These are phyloP conservation scores for Craseonycteris thonglongyai DNA, from an alignment of 2,113 vertebrate genomes.

Conservation along the genomic window DNA sequence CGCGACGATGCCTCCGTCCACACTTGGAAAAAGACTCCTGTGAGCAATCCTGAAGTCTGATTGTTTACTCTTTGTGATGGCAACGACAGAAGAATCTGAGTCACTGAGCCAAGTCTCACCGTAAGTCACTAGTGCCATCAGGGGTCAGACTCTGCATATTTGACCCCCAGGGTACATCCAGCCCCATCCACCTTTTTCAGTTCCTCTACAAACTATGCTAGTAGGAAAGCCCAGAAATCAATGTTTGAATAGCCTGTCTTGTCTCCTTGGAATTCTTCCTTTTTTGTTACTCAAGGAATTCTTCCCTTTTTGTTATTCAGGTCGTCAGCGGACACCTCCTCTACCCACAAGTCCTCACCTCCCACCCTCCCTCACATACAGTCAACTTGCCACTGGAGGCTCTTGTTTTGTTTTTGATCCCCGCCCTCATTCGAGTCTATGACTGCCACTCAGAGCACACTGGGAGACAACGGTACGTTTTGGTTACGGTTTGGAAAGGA, in stretches of 20 bases:
- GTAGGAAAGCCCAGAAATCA: neutral
- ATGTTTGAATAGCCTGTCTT: neutral
- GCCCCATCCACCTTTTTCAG: rapidly evolving
- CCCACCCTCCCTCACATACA: neutral
- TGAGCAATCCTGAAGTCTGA: neutral
- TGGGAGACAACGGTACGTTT: neutral
- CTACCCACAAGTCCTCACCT: neutral
- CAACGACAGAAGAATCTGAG: neutral
- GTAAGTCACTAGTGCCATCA: neutral
- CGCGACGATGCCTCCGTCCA: rapidly evolving
- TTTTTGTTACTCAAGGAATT: neutral
- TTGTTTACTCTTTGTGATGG: rapidly evolving
- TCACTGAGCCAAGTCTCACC: neutral
- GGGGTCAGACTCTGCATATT: neutral
- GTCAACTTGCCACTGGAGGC: rapidly evolving
- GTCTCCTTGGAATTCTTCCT: neutral
- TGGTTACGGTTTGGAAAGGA: neutral
- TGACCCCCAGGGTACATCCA: neutral
- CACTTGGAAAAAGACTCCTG: neutral
- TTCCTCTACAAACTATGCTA: neutral
- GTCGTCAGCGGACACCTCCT: neutral
- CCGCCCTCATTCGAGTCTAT: neutral
- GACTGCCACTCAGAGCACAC: neutral
- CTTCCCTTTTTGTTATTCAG: neutral
- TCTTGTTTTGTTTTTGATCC: neutral